Base-by-base conservation (phyloP, 2,113 vertebrate species). In the Rattus rattus region DNA sequence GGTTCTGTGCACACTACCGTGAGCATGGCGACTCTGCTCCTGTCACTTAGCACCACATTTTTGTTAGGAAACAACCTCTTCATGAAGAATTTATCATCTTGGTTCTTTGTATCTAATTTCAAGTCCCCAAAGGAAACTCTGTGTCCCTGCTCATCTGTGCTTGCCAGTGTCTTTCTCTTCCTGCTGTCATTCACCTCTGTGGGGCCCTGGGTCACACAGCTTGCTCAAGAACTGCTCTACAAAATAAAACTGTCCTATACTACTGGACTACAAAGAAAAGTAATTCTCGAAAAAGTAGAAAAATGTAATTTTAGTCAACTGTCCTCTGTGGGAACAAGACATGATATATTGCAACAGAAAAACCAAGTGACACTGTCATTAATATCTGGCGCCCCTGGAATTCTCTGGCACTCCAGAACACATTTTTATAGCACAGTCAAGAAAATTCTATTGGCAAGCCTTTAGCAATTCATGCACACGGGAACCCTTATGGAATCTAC, bases 281-380 rank as follows among this genome's bases (percentile, higher is more conserved):
- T 70, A 94, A 97, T 97, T 97, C 97, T 96, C 95, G 89, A 94
- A 91, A 93, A 94, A 97, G 92, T 73, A 95, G 97, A 96, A 97
- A 97, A 98, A 96, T 93, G 86, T 97, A 97, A 97, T 97, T 97
- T 97, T 96, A 97, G 96, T 96, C 98, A 97, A 96, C 97, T 97
- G 97, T 97, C 98, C 94, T 97, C 97, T 92, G 97, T 10, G 94
- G 88, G 96, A 97, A 96, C 95, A 95, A 97, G 97, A 96, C 96
- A 97, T 97, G 97, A 98, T 96, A 19, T 94, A 98, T 97, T 94
- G 63, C 92, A 75, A 94, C 96, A 89, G 94, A 96, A 92, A 95
- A 96, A 96, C 69, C 92, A 89, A 95, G 85, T 95, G 97, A 96
- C 97, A 95, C 85, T 9, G 49, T 56, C 97, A 97, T 98, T 97